These are phyloP conservation scores for Pammene fasciana DNA, from an alignment of 2,888 invertebrate species.

Conservation along the genomic window DNA sequence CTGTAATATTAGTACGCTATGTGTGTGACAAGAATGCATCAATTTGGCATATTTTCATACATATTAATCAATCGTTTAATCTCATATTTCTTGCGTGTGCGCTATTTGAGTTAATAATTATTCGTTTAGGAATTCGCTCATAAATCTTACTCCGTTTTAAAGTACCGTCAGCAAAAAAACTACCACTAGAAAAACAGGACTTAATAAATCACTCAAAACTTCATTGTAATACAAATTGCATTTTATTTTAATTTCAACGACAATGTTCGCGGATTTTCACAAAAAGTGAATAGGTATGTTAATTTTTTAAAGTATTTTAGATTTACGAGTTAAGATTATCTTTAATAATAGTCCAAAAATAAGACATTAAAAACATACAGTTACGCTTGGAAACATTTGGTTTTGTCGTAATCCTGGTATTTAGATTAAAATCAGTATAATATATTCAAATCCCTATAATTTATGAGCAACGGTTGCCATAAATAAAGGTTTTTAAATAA, in stretches of 20 bases:
- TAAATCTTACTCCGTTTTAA: slow-evolving; percentile 53
- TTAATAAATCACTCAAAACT: slow-evolving; percentile 18
- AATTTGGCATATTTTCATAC: slow-evolving; percentile 44
- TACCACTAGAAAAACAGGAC: slow-evolving; percentile 20
- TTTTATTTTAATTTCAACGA: slow-evolving; percentile 19
- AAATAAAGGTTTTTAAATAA: slow-evolving; percentile 19
- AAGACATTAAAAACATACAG: slow-evolving; percentile 31
- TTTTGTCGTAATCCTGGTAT: slow-evolving; percentile 12
- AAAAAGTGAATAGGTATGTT: neutral
- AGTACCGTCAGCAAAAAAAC: slow-evolving; percentile 50
- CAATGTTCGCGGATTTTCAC: slow-evolving; percentile 19
- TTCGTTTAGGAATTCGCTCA: slow-evolving; percentile 47
- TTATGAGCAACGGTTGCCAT: slow-evolving; percentile 13
- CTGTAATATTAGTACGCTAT: neutral
- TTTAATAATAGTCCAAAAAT: slow-evolving; percentile 31
- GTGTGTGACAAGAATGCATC: slow-evolving; percentile 54
- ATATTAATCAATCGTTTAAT: slow-evolving; percentile 47
- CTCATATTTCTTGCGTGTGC: slow-evolving; percentile 47
- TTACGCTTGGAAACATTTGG: slow-evolving; percentile 24
- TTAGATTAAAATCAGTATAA: slow-evolving; percentile 23
- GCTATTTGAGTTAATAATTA: slow-evolving; percentile 54
- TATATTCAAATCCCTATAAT: slow-evolving; percentile 21
- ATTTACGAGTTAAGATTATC: slow-evolving; percentile 33
- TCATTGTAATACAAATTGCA: slow-evolving; percentile 12
- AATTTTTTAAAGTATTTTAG: slow-evolving; percentile 12